phyloP scores from a whole-genome alignment of 2,113 vertebrate genomes.

The Pionites leucogaster region DNA sequence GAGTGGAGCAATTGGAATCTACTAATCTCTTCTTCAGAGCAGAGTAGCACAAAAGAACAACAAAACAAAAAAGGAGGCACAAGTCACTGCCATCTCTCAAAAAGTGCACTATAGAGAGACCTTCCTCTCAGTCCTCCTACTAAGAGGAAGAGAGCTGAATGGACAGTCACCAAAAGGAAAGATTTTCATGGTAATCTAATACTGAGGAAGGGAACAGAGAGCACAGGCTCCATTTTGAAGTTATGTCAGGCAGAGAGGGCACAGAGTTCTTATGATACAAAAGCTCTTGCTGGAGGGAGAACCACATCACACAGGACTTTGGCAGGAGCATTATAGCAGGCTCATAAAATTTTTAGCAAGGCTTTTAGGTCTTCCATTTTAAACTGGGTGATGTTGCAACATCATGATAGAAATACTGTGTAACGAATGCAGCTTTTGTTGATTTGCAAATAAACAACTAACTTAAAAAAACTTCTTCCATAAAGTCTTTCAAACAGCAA shows the following conservation, averaged over 20 bases:
- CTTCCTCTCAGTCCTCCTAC: not conserved
- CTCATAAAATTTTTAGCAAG: not conserved
- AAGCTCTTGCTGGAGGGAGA: not conserved
- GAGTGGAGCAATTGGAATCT: not conserved
- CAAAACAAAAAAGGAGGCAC: not conserved
- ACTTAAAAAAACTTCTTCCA: not conserved
- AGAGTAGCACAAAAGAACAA: not conserved
- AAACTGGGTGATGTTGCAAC: not conserved
- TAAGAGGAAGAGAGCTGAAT: not conserved
- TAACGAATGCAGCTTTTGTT: not conserved
- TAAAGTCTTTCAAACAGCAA: not conserved
- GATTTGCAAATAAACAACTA: constrained; percentile 11
- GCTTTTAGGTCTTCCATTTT: not conserved
- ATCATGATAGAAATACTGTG: not conserved
- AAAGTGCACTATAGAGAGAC: not conserved
- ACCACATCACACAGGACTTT: not conserved
- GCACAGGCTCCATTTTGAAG: not conserved
- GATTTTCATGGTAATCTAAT: not conserved
- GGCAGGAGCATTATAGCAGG: not conserved
- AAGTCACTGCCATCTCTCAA: not conserved
- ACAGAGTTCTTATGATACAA: not conserved
- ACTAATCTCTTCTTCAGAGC: not conserved
- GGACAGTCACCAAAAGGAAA: not conserved
- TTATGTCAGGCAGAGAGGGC: not conserved
- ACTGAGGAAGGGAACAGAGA: not conserved